Base-by-base conservation (phyloP, 2,113 vertebrate genomes). In the Typhlomys cinereus region DNA sequence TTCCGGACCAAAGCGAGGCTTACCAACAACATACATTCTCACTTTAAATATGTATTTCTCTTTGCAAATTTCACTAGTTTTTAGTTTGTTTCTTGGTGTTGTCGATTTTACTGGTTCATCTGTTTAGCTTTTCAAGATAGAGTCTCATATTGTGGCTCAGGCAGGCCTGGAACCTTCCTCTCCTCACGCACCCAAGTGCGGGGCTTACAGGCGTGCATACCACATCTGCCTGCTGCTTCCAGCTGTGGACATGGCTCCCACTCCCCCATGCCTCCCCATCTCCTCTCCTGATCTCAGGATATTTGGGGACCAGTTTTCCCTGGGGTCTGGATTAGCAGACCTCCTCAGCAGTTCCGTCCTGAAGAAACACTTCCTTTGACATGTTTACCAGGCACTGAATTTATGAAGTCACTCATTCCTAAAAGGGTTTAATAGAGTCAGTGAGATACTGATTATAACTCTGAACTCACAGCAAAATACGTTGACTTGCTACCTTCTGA, bases 361-460 rank as follows among this genome's bases (percentile, higher is more conserved):
- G 14, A 31, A 84, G 23, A 88, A 70, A 78, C 4, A 27, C 88
- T 61, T 85, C 57, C 48, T 66, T 31, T 70, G 13, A 59, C n/a
- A 6, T 78, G 88, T 89, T 94, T 90, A 89, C 90, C 71, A 70
- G 82, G 92, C 81, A 74, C 85, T 93, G 85, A 46, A 87, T 82
- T 82, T 73, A 85, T 20, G 1, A 89, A 91, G 90, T 85, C 90
- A 71, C 90, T 93, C 52, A 85, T 88, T 93, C 66, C 66, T 62
- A 90, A 74, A 95, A 61, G 79, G 71, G 54, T 57, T 61, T 89
- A 79, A 71, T 88, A 66, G 87, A 86, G 75, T 92, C 67, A 50
- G 5, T 15, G 88, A 94, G 81, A 76, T 27, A 21, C 27, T 1
- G 0, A 61, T 57, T 85, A 76, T 23, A 85, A 57, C 64, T 46